These are phyloP conservation scores for Eretmochelys imbricata DNA, from an alignment of 2,113 vertebrate genomes.

Conservation along the genomic window DNA sequence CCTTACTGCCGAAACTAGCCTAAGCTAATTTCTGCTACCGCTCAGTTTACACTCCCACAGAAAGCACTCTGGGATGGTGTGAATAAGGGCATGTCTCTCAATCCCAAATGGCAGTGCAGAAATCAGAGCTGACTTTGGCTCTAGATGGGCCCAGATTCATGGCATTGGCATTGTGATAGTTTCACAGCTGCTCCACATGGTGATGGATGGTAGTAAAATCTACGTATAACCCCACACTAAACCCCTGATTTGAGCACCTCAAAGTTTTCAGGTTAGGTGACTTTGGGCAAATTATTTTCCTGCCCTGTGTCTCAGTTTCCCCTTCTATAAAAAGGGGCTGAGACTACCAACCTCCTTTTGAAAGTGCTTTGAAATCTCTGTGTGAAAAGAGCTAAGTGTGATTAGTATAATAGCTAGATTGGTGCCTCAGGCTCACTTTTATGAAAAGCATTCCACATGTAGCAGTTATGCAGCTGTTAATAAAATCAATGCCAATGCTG, in stretches of 20 bases:
- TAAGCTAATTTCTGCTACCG: not conserved
- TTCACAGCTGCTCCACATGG: not conserved
- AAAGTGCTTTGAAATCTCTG: not conserved
- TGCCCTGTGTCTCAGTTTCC: not conserved
- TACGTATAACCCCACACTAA: not conserved
- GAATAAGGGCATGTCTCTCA: not conserved
- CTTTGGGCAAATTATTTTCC: not conserved
- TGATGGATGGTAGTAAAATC: not conserved
- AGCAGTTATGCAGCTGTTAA: fast-evolving
- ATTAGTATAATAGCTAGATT: too few species aligned
- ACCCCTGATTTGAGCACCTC: not conserved
- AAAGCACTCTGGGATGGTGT: not conserved
- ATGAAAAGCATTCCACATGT: not conserved
- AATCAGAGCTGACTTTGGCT: not conserved
- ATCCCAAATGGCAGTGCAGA: not conserved
- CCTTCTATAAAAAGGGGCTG: not conserved
- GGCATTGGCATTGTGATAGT: not conserved
- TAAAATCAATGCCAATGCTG: not conserved
- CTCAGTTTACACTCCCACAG: not conserved
- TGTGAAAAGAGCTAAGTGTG: not conserved
- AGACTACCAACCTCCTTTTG: not conserved
- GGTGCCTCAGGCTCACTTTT: fast-evolving
- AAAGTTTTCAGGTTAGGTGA: not conserved
- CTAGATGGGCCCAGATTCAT: not conserved
- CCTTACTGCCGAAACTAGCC: not conserved